Evolutionary conservation across 2,113 vertebrate species (phyloP), one percentile per base, ranked within the genome.

Genomic region (Corythaixoides concolor): DNA sequence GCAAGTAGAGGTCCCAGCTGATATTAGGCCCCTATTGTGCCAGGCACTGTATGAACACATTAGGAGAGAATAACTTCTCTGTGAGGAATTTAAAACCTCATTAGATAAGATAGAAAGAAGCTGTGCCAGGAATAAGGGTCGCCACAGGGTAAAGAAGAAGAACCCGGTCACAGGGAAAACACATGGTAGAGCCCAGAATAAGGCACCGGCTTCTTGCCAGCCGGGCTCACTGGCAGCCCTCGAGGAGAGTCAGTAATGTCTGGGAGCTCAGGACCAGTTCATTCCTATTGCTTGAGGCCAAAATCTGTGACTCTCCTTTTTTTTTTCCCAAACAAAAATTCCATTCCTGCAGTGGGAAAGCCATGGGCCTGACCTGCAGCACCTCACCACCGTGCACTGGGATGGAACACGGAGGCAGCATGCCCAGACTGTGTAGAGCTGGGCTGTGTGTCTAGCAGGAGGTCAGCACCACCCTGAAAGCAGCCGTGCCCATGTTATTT

Each of bases 401-500:
- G 41, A 47, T 24, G 37, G 9, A 35, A 20, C 15, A 59, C 0
- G 3, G 37, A 67, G 26, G 20, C 41, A 90, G 20, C 20, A 11
- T 0, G 0, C 22, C n/a, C n/a, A 32, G 26, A 12, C 0, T 26
- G 19, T 0, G 0, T 8, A 47, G 20, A 27, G 24, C 12, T 37
- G 72, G 32, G 35, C 50, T 59, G 23, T 56, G 35, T 53, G 63
- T 30, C 15, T 49, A 47, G 50, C 35, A 24, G 28, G 26, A 52
- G 33, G 24, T 58, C 80, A 78, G 47, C 45, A 22, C 32, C 16
- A 5, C 3, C 1, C 12, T 37, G 17, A 78, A 72, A 90, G 33
- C 37, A 78, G 19, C 68, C 4, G 0, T 74, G 19, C 15, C n/a
- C 9, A 6, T 12, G 24, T 24, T 39, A 52, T 64, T 49, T 35